Conservation (phyloP, 2,113 vertebrate genomes). For the Phylloscopus trochiloides region DNA sequence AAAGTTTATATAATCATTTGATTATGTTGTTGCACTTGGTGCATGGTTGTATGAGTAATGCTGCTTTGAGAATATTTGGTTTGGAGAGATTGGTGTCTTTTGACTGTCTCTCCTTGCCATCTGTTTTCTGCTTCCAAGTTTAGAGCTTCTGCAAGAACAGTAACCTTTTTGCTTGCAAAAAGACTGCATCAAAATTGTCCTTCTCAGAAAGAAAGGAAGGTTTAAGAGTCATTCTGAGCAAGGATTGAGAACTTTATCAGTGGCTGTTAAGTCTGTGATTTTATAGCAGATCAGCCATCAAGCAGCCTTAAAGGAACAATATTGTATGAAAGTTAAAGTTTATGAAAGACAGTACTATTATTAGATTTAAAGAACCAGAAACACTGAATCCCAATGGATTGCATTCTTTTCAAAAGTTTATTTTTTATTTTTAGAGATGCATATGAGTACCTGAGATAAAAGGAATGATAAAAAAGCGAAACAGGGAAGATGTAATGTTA, state of each 20-base stretch:
- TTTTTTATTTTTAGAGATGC: not conserved
- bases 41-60: not conserved
- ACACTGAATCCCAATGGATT: not conserved
- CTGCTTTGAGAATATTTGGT: not conserved
- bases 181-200: not conserved
- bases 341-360: not conserved
- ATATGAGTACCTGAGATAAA: not conserved
- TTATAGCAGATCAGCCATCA: not conserved
- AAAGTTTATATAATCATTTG: not conserved
- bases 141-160: not conserved
- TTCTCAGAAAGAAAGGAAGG: not conserved
- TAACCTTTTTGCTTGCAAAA: not conserved
- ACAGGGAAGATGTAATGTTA: not conserved
- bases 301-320: not conserved
- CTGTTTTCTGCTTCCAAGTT: conserved; percentile 23
- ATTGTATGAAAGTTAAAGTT: not conserved
- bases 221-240: not conserved
- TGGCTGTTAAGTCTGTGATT: not conserved
- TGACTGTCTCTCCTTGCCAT: conserved; percentile 5
- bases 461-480: not conserved
- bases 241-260: not conserved
- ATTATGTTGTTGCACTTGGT: not conserved
- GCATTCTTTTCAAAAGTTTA: not conserved
- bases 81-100: conserved; percentile 19
- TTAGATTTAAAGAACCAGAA: not conserved